Evolutionary conservation across 2,888 invertebrate species (phyloP), one percentile per base, ranked within the genome.

Genomic region (Lycia hirtaria): DNA sequence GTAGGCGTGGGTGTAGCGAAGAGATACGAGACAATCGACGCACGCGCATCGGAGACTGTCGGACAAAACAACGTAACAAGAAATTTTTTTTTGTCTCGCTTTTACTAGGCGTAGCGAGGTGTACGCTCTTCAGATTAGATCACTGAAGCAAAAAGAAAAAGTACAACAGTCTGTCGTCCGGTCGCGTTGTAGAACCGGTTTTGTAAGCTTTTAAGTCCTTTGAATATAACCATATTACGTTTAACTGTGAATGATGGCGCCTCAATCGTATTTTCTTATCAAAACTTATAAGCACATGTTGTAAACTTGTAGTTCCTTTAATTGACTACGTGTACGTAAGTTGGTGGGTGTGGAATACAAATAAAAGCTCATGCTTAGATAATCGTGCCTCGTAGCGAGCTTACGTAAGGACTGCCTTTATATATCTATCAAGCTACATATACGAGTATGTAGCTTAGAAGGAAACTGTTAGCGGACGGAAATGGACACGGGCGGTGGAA

Each of bases 381-480:
- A 87, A 87, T 84, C 78, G 75, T 76, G 70, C 69, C 73, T 75
- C 67, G 72, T 68, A 74, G 73, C 71, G 70, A 80, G 78, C 76
- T 83, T 76, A 81, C 71, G 72, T 77, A 79, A 77, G 75, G 80
- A 47, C 6, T 26, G 33, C 19, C 33, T 32, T 28, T 22, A 45
- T 32, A 33, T 48, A 55, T 38, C 55, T 52, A 33, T 40, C 7
- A 26, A 37, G 12, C 24, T 37, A 26, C 35, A 10, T 55, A 43
- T n/a, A n/a, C n/a, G n/a, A n/a, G n/a, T n/a, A 1, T 38, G 32
- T 50, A 28, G 54, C 45, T 68, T 81, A 81, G 81, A 80, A 85
- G 87, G 87, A 88, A 88, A 84, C 80, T 83, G 84, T 88, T 87
- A 85, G 78, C 66, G 81, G 82, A 75, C 89, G 90, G 88, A 89